Conservation (phyloP, 2,113 vertebrate species). For the Lepidothrix coronata region DNA sequence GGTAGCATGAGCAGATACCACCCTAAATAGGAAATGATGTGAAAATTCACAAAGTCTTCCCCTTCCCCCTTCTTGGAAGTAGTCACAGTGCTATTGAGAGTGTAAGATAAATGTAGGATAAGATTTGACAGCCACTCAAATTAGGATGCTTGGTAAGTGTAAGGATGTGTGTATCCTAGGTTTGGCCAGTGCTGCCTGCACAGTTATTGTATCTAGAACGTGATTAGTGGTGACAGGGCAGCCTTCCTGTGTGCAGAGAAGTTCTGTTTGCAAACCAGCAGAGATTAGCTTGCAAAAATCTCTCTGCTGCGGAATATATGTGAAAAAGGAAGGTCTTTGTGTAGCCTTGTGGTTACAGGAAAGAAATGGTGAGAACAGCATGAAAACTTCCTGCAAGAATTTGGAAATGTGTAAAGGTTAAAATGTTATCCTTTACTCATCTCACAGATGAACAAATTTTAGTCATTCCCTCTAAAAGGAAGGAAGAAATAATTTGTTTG, state of each 20-base stretch:
- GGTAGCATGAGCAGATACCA: background rate
- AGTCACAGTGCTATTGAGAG: background rate
- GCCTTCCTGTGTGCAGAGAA: background rate
- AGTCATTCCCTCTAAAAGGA: background rate
- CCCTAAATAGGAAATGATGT: background rate
- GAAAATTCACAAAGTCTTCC: background rate
- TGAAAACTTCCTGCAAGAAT: background rate
- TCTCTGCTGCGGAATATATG: background rate
- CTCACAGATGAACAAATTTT: background rate
- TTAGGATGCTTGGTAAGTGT: background rate
- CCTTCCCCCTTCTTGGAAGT: background rate
- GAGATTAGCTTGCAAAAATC: background rate
- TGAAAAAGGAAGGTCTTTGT: background rate
- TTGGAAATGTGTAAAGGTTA: background rate
- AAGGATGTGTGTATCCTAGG: background rate
- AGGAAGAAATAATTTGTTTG: conserved; percentile 42
- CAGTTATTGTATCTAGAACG: background rate
- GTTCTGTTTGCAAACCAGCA: background rate
- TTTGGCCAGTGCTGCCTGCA: background rate
- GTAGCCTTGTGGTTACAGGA: background rate
- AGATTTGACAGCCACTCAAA: background rate
- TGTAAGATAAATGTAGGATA: background rate
- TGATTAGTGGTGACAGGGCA: background rate
- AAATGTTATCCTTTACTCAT: background rate
- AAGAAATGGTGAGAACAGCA: background rate